A percentile compares a stretch with the other conserved stretches of the same genome.
Conservation (phyloP, 2,888 invertebrate species). For the Caenorhabditis afra region DNA sequence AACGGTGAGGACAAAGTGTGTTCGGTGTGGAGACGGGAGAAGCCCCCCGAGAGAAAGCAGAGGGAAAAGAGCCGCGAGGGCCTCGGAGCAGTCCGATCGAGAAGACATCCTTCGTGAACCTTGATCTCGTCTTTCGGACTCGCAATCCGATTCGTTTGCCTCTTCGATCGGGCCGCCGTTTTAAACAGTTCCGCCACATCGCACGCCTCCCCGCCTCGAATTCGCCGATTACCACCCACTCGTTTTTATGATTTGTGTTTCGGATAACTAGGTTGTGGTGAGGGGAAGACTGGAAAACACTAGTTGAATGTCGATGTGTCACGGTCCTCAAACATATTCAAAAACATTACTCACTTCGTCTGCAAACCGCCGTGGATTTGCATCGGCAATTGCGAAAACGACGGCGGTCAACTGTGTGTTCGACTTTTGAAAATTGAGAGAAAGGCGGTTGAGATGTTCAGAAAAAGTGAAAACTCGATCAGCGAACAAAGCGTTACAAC, state of each 20-base stretch:
- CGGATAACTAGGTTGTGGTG: conserved; percentile 2
- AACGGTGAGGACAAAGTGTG: background rate
- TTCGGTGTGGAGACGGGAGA: background rate
- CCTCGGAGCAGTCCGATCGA: too few species aligned
- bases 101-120: too few species aligned
- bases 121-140: conserved; percentile 26
- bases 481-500: too few species aligned
- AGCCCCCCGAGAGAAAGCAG: background rate
- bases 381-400: too few species aligned
- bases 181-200: conserved; percentile 46
- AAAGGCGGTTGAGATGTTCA: too few species aligned
- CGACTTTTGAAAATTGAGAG: too few species aligned
- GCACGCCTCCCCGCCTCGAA: conserved; percentile 20
- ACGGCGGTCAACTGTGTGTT: too few species aligned
- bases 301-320: conserved; percentile 17
- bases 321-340: conserved; percentile 6
- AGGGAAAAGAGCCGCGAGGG: too few species aligned
- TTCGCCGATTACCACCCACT: conserved; percentile 30
- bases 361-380: background rate
- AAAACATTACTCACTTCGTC: conserved; percentile 9
- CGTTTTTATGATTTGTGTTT: conserved; percentile 38
- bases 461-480: too few species aligned
- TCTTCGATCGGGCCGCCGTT: background rate
- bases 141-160: conserved; percentile 1
- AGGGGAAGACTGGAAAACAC: too few species aligned